Conservation (phyloP, 2,888 invertebrate species). For the Oxytorus armatus region DNA sequence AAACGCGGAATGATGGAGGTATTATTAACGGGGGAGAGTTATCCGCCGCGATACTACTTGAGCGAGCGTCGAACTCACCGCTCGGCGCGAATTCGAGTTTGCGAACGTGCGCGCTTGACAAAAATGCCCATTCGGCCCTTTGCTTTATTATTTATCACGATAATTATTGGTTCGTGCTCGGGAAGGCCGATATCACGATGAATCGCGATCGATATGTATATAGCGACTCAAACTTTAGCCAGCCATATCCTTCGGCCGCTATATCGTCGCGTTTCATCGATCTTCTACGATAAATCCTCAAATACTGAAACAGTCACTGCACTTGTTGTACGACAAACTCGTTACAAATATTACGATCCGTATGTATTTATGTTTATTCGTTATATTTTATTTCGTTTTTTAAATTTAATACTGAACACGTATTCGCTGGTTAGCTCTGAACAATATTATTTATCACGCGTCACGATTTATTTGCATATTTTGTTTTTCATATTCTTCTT, state of each 20-base stretch:
- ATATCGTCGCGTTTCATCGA: constrained; percentile 9
- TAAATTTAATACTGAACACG: neutral
- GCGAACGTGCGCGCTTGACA: neutral
- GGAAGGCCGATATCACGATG: neutral
- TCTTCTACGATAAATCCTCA: constrained; percentile 12
- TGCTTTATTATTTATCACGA: constrained; percentile 17
- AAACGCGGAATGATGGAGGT: neutral
- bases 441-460: constrained; percentile 1
- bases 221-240: neutral
- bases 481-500: neutral
- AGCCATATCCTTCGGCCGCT: constrained; percentile 3
- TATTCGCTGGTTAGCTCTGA: neutral
- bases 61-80: constrained; percentile 65
- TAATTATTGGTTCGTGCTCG: constrained; percentile 14
- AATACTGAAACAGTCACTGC: constrained; percentile 45
- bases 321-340: constrained; percentile 15
- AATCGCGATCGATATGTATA: constrained; percentile 28
- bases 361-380: neutral
- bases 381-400: neutral
- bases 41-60: constrained; percentile 40
- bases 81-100: constrained; percentile 9
- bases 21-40: neutral
- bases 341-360: constrained; percentile 4
- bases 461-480: constrained; percentile 13
- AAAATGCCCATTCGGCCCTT: neutral